Evolutionary conservation across 2,113 vertebrate genomes (phyloP), one percentile per base, ranked within the genome.

Genomic region (Leucopsar rothschildi): DNA sequence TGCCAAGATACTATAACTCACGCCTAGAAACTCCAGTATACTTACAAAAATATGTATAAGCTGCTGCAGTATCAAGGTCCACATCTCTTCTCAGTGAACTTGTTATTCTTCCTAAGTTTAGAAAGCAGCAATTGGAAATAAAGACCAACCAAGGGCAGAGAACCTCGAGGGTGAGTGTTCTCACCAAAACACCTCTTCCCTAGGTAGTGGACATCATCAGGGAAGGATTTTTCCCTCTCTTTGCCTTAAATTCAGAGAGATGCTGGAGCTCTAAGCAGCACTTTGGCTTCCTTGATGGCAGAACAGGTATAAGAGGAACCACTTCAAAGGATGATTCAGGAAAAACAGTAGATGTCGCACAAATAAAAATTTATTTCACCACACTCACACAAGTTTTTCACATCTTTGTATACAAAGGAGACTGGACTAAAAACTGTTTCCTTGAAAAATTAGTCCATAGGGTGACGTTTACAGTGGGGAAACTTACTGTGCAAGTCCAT

Each of bases 331-430:
- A 90, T 14, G 25, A 93, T 56, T 12, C 47, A 88, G 11, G 21
- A 81, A 90, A 92, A 92, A 4, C 44, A 89, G 22, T 15, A 81
- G 21, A 53, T 39, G 8, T 57, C 81, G 61, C 52, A 93, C 42
- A 71, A 56, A 65, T 56, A 92, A 88, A 81, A 90, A 96, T 95
- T 97, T 96, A 95, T 96, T 97, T 93, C 31, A 81, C 44, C 59
- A 88, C 29, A 72, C 4, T 57, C 45, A 27, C n/a, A 76, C 20
- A 86, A 44, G 25, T 60, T 81, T 52, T 93, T 92, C 63, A 92
- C n/a, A 88, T 60, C 59, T 80, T 49, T 71, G 40, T 64, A 82
- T 53, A 88, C 28, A 93, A 60, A 88, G 24, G 4, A 55, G 50
- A 88, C 14, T 37, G 66, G 39, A 81, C 56, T 78, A 57, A 94